Base-by-base conservation (phyloP, 2,113 vertebrate species). In the Mobula birostris region DNA sequence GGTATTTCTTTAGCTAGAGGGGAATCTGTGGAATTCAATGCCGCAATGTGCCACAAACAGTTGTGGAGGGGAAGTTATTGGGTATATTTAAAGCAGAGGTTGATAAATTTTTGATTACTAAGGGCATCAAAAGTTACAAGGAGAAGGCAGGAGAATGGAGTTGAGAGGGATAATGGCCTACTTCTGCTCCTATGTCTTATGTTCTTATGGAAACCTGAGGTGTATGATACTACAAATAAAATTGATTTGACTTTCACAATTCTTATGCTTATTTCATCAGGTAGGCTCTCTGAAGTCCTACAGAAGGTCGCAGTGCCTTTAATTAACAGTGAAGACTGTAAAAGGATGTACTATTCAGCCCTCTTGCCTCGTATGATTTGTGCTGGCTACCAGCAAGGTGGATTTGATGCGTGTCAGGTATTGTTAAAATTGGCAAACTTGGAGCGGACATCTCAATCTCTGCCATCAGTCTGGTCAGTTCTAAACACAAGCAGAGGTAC, bases 401-500 rank as follows among this genome's bases (percentile, higher is more conserved):
- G 95, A 70, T 19, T 97, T 0, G 98, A 99, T 95, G 96, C 98
- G 5, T 99, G 98, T 95, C 98, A 99, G 98, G 98, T 99, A 95
- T 96, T 63, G 68, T 24, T 9, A 19, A 7, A 17, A 15, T 29
- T n/a, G 58, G 15, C 1, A 7, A 32, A 15, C n/a, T 19, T 90
- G n/a, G 1, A 32, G 7, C 61, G 32, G 66, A n/a, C 3, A 29
- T 15, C 5, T 74, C 72, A 74, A 0, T 66, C 14, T 66, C 63
- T 3, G 7, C 63, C 63, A 66, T 66, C 63, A 11, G 7, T 14
- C 14, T 66, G 5, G 63, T 66, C 63, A 11, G 63, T 66, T 66
- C 14, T 74, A 1, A 74, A 32, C 14, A 66, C 29, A 1, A 66
- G 14, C 85, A 66, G 85, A 66, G 29, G 0, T 7, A 61, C 27